Evolutionary conservation across 2,888 invertebrate genomes (phyloP).

Genomic region (Entomobrya proxima): DNA sequence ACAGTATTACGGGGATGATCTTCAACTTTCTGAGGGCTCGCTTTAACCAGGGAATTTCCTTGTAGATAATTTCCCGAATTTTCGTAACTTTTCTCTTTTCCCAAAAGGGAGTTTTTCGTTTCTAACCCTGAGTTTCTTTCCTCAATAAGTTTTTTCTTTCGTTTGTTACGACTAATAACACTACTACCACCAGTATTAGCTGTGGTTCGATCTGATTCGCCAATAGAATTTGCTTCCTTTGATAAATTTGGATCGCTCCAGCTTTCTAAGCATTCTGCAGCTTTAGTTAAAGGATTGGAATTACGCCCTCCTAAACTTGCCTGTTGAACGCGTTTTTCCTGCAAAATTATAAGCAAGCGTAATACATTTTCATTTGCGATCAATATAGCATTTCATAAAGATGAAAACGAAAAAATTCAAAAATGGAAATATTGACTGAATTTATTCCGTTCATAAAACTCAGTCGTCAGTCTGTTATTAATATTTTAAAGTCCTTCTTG

Average conservation of each 20-base stretch:
- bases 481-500: no score
- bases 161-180: neutral
- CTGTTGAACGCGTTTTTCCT: slow-evolving; percentile 38
- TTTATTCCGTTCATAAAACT: no score
- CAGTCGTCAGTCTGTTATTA: no score
- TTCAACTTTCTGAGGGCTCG: neutral
- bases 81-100: slow-evolving; percentile 38
- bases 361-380: no score
- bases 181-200: neutral
- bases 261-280: slow-evolving; percentile 15
- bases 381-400: no score
- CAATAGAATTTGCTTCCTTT: slow-evolving; percentile 47
- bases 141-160: neutral
- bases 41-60: slow-evolving; percentile 23
- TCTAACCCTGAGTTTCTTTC: slow-evolving; percentile 27
- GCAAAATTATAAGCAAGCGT: slow-evolving; percentile 12
- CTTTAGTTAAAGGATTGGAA: slow-evolving; percentile 13
- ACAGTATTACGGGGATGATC: neutral
- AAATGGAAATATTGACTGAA: no score
- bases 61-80: slow-evolving; percentile 48
- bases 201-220: slow-evolving; percentile 24
- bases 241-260: neutral
- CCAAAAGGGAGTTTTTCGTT: slow-evolving; percentile 20
- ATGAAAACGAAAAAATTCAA: no score
- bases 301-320: slow-evolving; percentile 2